Percentiles rank a stretch among this genome's conserved stretches.
Evolutionary conservation across 2,888 invertebrate species (phyloP).

Genomic region (Clepsis dumicolana): DNA sequence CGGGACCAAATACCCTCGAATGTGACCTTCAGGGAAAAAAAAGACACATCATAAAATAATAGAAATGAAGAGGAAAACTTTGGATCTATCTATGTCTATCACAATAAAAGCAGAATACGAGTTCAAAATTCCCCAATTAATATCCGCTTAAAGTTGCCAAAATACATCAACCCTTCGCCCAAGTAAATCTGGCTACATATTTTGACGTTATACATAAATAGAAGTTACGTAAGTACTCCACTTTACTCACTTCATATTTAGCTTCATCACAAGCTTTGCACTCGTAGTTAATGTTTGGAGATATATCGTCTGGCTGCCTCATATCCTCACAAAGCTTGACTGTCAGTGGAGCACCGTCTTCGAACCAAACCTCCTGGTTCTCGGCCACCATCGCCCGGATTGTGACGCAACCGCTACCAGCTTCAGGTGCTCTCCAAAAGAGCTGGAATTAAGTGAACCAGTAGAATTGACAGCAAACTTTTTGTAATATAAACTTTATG

Average conservation of each 20-base stretch:
- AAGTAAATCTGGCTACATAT: no score
- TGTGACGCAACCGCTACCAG: conserved; percentile 75
- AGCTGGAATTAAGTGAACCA: conserved; percentile 63
- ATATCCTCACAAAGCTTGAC: conserved; percentile 72
- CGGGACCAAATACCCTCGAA: conserved; percentile 79
- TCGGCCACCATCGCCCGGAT: conserved; percentile 77
- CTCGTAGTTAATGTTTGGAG: conserved; percentile 70
- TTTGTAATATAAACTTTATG: no score
- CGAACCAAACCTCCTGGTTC: conserved; percentile 74
- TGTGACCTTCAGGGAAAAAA: conserved; percentile 57
- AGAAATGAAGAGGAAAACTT: no score
- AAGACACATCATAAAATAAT: background rate
- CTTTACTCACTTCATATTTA: conserved; percentile 71
- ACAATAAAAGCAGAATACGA: no score
- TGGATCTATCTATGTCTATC: no score
- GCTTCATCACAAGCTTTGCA: conserved; percentile 78
- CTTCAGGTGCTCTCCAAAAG: conserved; percentile 77
- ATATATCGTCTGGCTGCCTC: conserved; percentile 75
- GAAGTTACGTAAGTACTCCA: no score
- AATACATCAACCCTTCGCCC: no score
- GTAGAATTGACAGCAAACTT: conserved; percentile 10
- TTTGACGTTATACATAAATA: background rate
- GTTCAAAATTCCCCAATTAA: no score
- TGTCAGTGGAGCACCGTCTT: conserved; percentile 72
- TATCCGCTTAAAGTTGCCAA: no score